Evolutionary conservation across 2,797 vertebrate genomes (phyloP).

Genomic region (Uromys caudimaculatus): DNA sequence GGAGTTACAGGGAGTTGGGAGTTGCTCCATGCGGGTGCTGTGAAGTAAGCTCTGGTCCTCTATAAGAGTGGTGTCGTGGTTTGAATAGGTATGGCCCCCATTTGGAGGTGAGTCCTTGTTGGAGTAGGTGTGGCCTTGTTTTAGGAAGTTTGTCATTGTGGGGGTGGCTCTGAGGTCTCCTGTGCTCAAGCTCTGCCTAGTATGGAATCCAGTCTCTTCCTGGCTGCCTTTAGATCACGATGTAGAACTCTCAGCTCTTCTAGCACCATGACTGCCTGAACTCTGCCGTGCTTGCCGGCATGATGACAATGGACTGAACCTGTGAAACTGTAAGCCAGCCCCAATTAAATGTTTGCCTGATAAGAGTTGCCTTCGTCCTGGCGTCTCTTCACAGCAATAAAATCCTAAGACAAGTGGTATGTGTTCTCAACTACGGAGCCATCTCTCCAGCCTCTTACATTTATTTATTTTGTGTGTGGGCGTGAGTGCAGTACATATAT

Average conservation of each 20-base stretch:
- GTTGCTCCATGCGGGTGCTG: neutral
- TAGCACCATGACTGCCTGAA: neutral
- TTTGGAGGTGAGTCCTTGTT: neutral
- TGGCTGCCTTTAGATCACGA: neutral
- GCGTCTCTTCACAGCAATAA: neutral
- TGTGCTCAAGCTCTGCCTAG: neutral
- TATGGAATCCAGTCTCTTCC: neutral
- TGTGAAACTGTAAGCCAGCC: neutral
- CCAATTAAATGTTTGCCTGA: neutral
- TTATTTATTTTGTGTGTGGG: neutral
- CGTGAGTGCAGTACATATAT: neutral
- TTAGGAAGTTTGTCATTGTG: neutral
- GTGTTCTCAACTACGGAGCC: neutral
- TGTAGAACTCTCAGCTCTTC: no score
- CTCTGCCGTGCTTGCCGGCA: neutral
- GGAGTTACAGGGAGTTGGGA: neutral
- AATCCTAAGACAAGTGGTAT: neutral
- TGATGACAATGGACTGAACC: neutral
- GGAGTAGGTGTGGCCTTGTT: neutral
- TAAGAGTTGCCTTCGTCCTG: neutral
- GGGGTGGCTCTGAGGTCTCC: neutral
- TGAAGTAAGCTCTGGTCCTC: neutral
- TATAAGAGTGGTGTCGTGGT: neutral
- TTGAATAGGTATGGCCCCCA: neutral
- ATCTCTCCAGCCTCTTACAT: neutral